These are phyloP conservation scores for Heteropelma amictum DNA, from an alignment of 2,888 invertebrate genomes.

Conservation along the genomic window DNA sequence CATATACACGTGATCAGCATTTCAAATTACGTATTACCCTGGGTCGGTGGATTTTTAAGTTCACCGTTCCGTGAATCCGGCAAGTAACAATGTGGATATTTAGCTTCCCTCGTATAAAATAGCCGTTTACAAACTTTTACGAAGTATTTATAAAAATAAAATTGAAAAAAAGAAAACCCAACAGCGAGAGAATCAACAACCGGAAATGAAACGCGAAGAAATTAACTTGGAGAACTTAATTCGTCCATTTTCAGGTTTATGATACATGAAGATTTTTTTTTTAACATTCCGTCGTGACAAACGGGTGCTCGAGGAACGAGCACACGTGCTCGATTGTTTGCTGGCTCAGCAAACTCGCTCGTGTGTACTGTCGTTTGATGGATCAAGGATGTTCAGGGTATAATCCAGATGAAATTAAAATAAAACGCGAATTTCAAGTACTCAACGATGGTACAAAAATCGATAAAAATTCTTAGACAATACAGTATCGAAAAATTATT, in stretches of 20 bases:
- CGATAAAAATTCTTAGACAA: not conserved
- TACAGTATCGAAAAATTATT: not conserved
- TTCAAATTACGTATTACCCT: constrained; percentile 33
- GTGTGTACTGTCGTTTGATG: not conserved
- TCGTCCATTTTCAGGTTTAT: not conserved
- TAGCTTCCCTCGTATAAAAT: constrained; percentile 5
- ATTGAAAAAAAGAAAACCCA: not conserved
- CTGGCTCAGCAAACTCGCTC: constrained; percentile 4
- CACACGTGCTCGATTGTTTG: constrained; percentile 20
- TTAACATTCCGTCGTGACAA: not conserved
- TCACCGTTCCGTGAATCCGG: constrained; percentile 36
- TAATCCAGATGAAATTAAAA: too few species aligned
- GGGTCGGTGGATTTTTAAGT: constrained; percentile 22
- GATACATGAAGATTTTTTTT: not conserved
- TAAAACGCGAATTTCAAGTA: not conserved
- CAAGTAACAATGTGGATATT: constrained; percentile 8
- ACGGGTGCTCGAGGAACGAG: not conserved
- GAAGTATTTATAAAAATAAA: not conserved
- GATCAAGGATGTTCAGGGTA: constrained; percentile 19
- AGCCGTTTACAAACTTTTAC: constrained; percentile 18
- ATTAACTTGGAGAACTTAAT: not conserved
- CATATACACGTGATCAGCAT: not conserved
- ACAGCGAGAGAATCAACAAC: not conserved
- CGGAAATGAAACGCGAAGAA: constrained; percentile 5
- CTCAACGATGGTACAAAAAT: not conserved